Conservation (phyloP, 2,797 vertebrate genomes). For the Syngnathus rostellatus region DNA sequence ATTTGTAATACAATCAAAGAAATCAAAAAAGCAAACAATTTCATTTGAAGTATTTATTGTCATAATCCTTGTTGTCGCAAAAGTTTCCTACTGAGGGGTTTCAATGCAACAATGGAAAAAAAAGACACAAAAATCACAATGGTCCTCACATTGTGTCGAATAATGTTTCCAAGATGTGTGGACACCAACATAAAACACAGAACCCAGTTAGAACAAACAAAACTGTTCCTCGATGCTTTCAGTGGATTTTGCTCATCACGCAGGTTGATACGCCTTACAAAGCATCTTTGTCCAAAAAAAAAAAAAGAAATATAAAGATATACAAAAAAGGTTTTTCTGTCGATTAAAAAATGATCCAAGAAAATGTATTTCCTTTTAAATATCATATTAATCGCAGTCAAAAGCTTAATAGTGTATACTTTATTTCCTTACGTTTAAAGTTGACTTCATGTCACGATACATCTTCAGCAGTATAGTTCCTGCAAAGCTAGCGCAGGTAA, state of each 20-base stretch:
- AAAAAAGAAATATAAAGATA: conserved; percentile 13
- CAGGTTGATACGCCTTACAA: conserved; percentile 17
- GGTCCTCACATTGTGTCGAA: conserved; percentile 1
- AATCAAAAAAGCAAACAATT: not conserved
- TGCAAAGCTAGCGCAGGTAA: not conserved
- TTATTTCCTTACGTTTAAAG: conserved; percentile 20
- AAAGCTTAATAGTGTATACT: conserved; percentile 12
- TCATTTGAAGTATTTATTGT: conserved; percentile 1
- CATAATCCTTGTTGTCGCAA: not conserved
- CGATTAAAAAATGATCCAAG: conserved; percentile 34
- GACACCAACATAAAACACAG: conserved; percentile 23
- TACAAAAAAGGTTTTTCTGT: conserved; percentile 19
- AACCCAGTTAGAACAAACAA: not conserved
- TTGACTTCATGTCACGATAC: conserved; percentile 10
- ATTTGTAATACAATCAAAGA: not conserved
- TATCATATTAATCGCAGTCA: conserved; percentile 31
- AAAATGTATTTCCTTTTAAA: conserved; percentile 36
- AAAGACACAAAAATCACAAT: not conserved
- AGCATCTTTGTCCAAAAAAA: conserved; percentile 3
- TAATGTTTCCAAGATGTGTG: conserved; percentile 17
- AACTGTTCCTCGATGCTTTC: not conserved
- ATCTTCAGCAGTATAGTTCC: conserved; percentile 10
- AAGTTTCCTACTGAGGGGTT: not conserved
- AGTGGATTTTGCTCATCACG: conserved; percentile 20
- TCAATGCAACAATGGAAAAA: conserved; percentile 14